phyloP scores from a whole-genome alignment of 2,888 invertebrate species.

The Tenthredo distinguenda region DNA sequence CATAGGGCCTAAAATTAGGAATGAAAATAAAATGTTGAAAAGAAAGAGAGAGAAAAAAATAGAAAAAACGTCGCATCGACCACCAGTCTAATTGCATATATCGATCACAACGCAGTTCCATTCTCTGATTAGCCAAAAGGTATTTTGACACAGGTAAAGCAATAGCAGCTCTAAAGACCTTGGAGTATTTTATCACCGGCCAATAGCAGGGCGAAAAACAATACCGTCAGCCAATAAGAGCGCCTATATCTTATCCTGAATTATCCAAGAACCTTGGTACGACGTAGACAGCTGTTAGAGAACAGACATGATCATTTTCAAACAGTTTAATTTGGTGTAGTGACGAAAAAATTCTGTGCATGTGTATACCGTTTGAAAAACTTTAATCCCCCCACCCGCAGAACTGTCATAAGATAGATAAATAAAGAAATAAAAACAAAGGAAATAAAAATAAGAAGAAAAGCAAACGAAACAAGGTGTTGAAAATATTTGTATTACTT shows the following conservation, averaged over 20 bases:
- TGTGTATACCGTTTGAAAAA: not conserved
- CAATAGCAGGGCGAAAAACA: constrained; percentile 66
- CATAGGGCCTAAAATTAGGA: not conserved
- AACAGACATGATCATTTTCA: not conserved
- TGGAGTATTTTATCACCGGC: constrained; percentile 64
- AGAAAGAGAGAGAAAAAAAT: not conserved
- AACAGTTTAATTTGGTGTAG: constrained; percentile 4
- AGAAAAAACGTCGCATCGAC: constrained; percentile 20
- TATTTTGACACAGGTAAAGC: constrained; percentile 63
- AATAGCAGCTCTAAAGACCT: constrained; percentile 50
- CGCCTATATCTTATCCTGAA: constrained; percentile 55
- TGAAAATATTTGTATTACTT: not conserved
- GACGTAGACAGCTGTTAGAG: constrained; percentile 64
- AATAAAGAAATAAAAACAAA: not conserved
- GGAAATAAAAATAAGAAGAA: not conserved
- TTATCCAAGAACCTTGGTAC: constrained; percentile 24
- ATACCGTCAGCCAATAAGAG: constrained; percentile 66
- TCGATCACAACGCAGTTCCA: constrained; percentile 6
- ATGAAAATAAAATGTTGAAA: not conserved
- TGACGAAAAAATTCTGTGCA: not conserved
- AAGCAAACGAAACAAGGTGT: not conserved
- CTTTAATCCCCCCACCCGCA: not conserved
- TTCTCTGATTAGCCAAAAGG: constrained; percentile 50
- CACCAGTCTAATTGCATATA: constrained; percentile 4
- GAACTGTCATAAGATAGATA: not conserved